Evolutionary conservation across 2,797 vertebrate species (phyloP).

Genomic region (Cuculus canorus): DNA sequence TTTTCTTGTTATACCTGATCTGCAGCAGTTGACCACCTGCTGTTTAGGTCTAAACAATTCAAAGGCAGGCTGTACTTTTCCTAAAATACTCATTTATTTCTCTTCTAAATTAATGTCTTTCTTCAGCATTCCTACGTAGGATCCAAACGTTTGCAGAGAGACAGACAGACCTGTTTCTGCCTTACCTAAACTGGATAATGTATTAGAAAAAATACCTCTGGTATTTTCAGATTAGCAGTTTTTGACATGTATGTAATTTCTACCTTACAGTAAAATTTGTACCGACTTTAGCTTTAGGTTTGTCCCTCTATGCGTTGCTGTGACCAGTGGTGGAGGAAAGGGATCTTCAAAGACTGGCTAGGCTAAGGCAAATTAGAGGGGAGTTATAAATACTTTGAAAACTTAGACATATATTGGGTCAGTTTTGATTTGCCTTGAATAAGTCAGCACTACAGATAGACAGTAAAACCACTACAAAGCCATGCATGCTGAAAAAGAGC

Average conservation of each 20-base stretch:
- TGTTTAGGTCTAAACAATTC: conserved; percentile 2
- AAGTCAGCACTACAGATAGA: background rate
- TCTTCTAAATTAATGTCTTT: background rate
- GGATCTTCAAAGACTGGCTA: background rate
- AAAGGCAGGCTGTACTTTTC: background rate
- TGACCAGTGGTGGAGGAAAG: background rate
- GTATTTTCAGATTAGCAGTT: background rate
- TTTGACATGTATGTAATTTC: background rate
- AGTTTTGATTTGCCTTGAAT: background rate
- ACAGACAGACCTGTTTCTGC: background rate
- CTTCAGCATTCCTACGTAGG: background rate
- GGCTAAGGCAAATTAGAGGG: background rate
- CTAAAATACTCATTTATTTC: background rate
- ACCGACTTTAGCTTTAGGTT: background rate
- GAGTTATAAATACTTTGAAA: background rate
- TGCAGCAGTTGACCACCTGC: background rate
- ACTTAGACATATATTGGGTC: background rate
- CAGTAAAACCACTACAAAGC: background rate
- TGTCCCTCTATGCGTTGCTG: background rate
- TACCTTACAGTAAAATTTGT: background rate
- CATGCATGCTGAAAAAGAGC: background rate
- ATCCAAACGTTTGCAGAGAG: background rate
- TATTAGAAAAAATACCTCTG: background rate
- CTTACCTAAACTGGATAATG: background rate
- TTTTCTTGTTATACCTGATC: background rate